Evolutionary conservation across 1,140 invertebrate species (phyloP).

Genomic region (Drosophila rufa): DNA sequence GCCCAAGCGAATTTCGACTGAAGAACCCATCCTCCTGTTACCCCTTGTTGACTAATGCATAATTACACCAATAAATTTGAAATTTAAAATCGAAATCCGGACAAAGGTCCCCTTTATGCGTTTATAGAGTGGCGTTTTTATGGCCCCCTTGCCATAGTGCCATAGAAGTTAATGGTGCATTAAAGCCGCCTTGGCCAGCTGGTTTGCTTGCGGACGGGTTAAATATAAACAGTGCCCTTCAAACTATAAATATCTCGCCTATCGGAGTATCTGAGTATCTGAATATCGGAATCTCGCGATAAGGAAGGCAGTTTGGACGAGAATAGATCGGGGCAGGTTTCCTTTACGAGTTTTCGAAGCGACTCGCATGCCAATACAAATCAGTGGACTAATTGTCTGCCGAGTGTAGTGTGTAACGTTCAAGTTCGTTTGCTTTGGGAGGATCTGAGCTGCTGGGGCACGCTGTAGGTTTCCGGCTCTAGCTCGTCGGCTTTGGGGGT

Average conservation of each 20-base stretch:
- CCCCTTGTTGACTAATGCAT: slow-evolving; percentile 73
- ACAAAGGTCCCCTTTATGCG: slow-evolving; percentile 30
- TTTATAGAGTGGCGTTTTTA: slow-evolving; percentile 47
- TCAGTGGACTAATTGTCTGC: slow-evolving; percentile 27
- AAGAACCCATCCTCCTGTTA: slow-evolving; percentile 46
- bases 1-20: slow-evolving; percentile 38
- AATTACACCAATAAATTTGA: slow-evolving; percentile 63
- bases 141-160: slow-evolving; percentile 5
- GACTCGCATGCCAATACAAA: neutral
- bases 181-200: slow-evolving; percentile 30
- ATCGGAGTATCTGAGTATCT: slow-evolving; percentile 16
- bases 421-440: too few species aligned
- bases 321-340: slow-evolving; percentile 22
- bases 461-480: too few species aligned
- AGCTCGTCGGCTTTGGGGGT: too few species aligned
- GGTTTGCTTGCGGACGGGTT: slow-evolving; percentile 21
- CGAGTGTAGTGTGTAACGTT: too few species aligned
- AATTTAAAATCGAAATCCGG: slow-evolving; percentile 51
- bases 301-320: slow-evolving; percentile 18
- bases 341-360: slow-evolving; percentile 3
- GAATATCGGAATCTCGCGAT: slow-evolving; percentile 14
- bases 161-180: slow-evolving; percentile 25
- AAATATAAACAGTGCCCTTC: slow-evolving; percentile 44
- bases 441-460: too few species aligned
- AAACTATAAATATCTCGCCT: slow-evolving; percentile 34